Conservation (phyloP, 2,113 vertebrate genomes). For the Nymphicus hollandicus region DNA sequence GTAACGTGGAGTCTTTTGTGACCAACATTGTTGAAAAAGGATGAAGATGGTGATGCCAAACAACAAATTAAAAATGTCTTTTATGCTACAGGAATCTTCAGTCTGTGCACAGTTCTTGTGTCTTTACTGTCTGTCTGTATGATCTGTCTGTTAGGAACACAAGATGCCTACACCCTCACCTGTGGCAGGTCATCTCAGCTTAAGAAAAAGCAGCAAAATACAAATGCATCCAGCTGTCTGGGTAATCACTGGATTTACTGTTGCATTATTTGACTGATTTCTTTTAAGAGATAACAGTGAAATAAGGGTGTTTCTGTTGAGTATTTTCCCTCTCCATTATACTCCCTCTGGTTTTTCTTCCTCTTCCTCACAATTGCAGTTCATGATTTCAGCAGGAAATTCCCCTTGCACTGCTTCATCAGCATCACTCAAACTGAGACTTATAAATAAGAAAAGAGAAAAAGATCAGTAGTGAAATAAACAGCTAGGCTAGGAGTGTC, state of each 20-base stretch:
- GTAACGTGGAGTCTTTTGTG: neutral
- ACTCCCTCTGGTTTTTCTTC: neutral
- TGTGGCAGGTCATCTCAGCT: constrained; percentile 73
- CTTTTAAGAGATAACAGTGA: neutral
- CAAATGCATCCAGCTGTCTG: constrained; percentile 69
- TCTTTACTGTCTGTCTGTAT: constrained; percentile 54
- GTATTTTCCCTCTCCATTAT: neutral
- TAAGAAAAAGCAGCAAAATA: constrained; percentile 71
- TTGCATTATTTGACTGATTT: constrained; percentile 2
- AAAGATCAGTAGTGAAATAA: neutral
- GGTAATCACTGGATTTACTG: constrained; percentile 72
- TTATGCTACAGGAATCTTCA: neutral
- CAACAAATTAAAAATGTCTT: neutral
- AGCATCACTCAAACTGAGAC: neutral
- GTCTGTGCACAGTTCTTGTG: neutral
- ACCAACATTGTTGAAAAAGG: neutral
- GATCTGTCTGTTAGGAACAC: constrained; percentile 74
- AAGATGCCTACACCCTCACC: constrained; percentile 76
- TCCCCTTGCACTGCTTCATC: neutral
- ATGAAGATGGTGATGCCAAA: neutral
- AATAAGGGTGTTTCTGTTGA: neutral
- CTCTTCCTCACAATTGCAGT: neutral
- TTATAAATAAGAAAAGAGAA: neutral
- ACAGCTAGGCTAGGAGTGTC: neutral
- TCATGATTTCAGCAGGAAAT: neutral